Conservation (phyloP, 23 tunicate genomes). For the Diplosoma virens region DNA sequence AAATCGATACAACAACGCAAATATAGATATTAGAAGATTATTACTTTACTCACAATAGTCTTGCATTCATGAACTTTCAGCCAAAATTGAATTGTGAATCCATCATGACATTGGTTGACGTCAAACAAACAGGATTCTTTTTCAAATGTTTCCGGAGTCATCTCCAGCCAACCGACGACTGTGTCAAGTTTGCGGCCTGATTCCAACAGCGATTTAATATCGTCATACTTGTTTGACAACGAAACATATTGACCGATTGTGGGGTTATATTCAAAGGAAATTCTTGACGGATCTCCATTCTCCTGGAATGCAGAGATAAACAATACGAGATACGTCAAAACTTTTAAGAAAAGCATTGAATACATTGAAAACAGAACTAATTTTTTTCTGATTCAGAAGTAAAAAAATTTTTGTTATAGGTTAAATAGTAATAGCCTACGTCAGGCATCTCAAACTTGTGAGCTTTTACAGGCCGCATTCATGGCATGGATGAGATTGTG, state of each 20-base stretch:
- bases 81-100: slow-evolving; percentile 80
- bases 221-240: background rate
- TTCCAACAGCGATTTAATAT: background rate
- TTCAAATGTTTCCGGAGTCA: background rate
- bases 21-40: too few relatives aligned
- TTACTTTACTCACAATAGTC: background rate
- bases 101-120: slow-evolving; percentile 38
- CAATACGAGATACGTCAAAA: too few relatives aligned
- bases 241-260: background rate
- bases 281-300: background rate
- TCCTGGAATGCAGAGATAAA: too few relatives aligned
- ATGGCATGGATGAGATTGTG: too few relatives aligned
- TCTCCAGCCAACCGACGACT: slow-evolving; percentile 16
- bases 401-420: too few relatives aligned
- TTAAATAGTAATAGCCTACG: too few relatives aligned
- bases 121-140: slow-evolving; percentile 37
- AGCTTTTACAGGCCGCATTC: too few relatives aligned
- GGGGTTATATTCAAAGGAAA: background rate
- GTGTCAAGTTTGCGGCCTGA: background rate
- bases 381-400: too few relatives aligned
- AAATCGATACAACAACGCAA: too few relatives aligned
- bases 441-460: too few relatives aligned
- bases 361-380: too few relatives aligned
- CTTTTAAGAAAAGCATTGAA: too few relatives aligned
- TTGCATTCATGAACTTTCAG: slow-evolving; percentile 6